Evolutionary conservation across 2,888 invertebrate genomes (phyloP), one percentile per base, ranked within the genome.

Genomic region (Bombylius major): DNA sequence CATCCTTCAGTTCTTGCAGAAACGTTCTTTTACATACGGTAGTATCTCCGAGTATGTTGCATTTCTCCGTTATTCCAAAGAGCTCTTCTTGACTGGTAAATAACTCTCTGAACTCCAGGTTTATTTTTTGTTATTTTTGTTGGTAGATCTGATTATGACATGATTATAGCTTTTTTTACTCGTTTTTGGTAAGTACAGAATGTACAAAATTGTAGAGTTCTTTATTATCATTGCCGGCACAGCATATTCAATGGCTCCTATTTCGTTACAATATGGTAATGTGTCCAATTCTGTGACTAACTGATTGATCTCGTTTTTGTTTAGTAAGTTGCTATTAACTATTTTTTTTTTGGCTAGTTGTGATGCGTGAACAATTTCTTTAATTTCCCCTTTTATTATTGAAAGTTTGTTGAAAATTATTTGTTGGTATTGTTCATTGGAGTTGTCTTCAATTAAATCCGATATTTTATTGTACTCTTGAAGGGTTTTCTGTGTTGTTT

Each of bases 201-300:
- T 47, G 23, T 58, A 55, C 2, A 55, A 42, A n/a, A 55, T 12
- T 3, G 13, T 50, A 1, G 50, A 49, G 33, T 32, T 12, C 13
- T 55, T 55, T 1, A 31, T 36, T 5, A 52, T 23, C 14, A 51
- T 46, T 34, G 32, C 36, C 5, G 49, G 55, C 36, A 47, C 51
- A 4, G 52, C 52, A 46, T 55, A 55, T 45, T 57, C 52, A 1
- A 55, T 11, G 3, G 55, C 55, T 23, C 55, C 55, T 11, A 54
- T 52, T 5, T 57, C 48, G 42, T 57, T 57, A 8, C 4, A n/a
- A 23, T 56, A 56, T 1, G 53, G 56, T 2, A 53, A 39, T 1
- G 56, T 53, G 49, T 54, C 51, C 0, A 56, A 32, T 51, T 54
- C 42, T 23, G 42, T 42, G 2, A 54, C 42, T 7, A 42, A n/a